Evolutionary conservation across 1,140 invertebrate species (phyloP).

Genomic region (Anagrus nilaparvatae): DNA sequence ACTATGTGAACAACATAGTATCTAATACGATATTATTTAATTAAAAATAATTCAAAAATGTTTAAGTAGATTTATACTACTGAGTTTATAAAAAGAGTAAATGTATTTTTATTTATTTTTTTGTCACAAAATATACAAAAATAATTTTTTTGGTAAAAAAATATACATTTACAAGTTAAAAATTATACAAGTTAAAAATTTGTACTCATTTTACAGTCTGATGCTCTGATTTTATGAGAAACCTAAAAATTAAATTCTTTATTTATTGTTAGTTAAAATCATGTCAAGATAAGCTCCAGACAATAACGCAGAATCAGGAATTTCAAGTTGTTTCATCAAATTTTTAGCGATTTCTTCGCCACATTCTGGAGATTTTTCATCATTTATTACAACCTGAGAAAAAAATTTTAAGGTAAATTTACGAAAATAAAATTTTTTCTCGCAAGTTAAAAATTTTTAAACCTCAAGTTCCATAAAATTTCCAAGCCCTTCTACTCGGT

Average conservation of each 20-base stretch:
- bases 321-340: conserved; percentile 56
- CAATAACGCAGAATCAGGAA: conserved; percentile 59
- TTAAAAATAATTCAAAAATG: too few relatives aligned
- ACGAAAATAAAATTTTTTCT: background rate
- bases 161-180: too few relatives aligned
- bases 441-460: conserved; percentile 3
- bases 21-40: too few relatives aligned
- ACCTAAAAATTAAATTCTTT: background rate
- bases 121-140: too few relatives aligned
- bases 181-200: too few relatives aligned
- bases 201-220: too few relatives aligned
- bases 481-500: conserved; percentile 70
- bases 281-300: conserved; percentile 69
- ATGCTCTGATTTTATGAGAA: too few relatives aligned
- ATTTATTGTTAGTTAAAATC: conserved; percentile 19
- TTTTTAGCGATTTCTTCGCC: conserved; percentile 62
- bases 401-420: background rate
- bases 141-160: too few relatives aligned
- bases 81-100: too few relatives aligned
- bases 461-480: conserved; percentile 88
- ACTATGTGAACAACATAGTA: too few relatives aligned
- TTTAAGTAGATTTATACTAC: too few relatives aligned
- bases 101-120: too few relatives aligned
- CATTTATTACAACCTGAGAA: conserved; percentile 50
- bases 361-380: conserved; percentile 55